A percentile compares a stretch with the other conserved stretches of the same genome.
phyloP scores from a whole-genome alignment of 2,113 vertebrate species.

The Reinhardtius hippoglossoides region DNA sequence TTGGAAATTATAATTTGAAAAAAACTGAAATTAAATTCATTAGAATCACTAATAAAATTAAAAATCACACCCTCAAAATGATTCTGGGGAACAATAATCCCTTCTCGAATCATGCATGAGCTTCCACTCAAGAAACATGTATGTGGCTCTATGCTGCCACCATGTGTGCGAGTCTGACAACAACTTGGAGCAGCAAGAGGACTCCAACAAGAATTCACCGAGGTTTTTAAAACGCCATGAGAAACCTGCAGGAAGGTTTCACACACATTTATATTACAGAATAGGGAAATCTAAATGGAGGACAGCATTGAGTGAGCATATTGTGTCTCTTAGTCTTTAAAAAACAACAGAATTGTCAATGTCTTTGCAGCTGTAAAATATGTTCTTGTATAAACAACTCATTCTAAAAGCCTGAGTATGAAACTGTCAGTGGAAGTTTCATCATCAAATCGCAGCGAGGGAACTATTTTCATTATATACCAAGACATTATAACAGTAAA shows the following conservation, averaged over 20 bases:
- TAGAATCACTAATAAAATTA: not conserved
- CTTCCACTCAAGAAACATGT: not conserved
- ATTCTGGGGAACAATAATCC: not conserved
- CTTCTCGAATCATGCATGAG: not conserved
- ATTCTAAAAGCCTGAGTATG: not conserved
- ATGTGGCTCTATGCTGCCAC: constrained; percentile 61
- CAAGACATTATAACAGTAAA: too few relatives aligned
- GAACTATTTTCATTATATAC: too few relatives aligned
- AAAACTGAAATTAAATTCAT: too few relatives aligned
- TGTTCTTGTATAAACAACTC: not conserved
- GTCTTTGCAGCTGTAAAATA: not conserved
- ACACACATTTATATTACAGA: not conserved
- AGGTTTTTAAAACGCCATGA: not conserved
- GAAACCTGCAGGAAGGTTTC: not conserved
- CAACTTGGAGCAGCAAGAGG: constrained; percentile 3
- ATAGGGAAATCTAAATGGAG: not conserved
- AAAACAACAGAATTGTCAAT: not conserved
- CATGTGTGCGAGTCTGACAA: constrained; percentile 53
- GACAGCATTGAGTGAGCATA: not conserved
- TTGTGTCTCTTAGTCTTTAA: too few relatives aligned
- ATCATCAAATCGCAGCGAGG: not conserved
- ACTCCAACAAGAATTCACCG: not conserved
- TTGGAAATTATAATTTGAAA: not conserved
- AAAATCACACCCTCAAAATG: not conserved
- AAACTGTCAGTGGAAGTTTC: not conserved